These are phyloP conservation scores for Dinoponera quadriceps DNA, from an alignment of 1,140 invertebrate species.

Conservation along the genomic window DNA sequence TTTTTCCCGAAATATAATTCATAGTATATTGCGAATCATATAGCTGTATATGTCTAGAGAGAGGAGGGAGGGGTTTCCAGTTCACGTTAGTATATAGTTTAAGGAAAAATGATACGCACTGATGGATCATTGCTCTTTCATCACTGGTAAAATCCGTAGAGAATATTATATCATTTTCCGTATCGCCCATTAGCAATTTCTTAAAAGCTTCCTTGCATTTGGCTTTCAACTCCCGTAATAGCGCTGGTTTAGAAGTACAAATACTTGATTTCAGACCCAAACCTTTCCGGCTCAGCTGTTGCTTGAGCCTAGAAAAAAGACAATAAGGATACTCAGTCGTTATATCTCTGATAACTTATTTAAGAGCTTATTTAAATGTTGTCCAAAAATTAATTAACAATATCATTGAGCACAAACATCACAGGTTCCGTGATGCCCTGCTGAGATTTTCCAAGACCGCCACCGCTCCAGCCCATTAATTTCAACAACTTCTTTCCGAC, in stretches of 20 bases:
- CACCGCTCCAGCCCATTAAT: conserved; percentile 93
- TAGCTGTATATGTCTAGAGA: too few relatives aligned
- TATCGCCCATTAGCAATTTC: conserved; percentile 86
- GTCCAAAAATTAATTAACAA: too few relatives aligned
- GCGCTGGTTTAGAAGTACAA: conserved; percentile 77
- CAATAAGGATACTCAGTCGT: conserved; percentile 16
- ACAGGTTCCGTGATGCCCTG: conserved; percentile 90
- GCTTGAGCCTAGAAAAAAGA: conserved; percentile 80
- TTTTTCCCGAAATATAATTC: too few relatives aligned
- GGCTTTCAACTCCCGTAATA: conserved; percentile 82
- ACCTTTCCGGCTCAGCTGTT: conserved; percentile 77
- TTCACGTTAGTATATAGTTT: too few relatives aligned
- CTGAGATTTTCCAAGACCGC: conserved; percentile 89
- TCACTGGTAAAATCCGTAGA: conserved; percentile 89
- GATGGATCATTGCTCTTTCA: conserved; percentile 89
- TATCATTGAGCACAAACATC: conserved; percentile 79
- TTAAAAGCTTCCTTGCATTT: conserved; percentile 80
- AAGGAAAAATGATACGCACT: conserved; percentile 80
- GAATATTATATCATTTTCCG: conserved; percentile 88
- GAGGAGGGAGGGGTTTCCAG: too few relatives aligned
- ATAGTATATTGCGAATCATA: too few relatives aligned
- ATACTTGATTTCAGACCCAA: conserved; percentile 78
- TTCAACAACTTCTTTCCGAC: conserved; percentile 91
- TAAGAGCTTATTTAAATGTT: too few relatives aligned
- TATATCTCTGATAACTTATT: too few relatives aligned